Evolutionary conservation across 2,888 invertebrate genomes (phyloP), one percentile per base, ranked within the genome.

Genomic region (Cosmopolites sordidus): DNA sequence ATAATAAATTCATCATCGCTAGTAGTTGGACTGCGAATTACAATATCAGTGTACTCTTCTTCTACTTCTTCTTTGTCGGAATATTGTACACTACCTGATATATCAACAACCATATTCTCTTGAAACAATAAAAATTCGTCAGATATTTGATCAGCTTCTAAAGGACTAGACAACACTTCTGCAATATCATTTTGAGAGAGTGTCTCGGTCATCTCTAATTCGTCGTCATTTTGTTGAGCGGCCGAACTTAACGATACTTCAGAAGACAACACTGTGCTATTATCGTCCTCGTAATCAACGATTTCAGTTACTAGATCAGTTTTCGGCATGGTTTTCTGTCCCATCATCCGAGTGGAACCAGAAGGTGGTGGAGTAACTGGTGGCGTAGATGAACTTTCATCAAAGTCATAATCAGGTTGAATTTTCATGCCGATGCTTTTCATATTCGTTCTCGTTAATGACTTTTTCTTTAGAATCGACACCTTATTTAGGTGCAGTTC

Each of bases 111-210:
- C 66, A 79, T 79, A 43, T 82, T 83, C 0, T 81, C 76, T 1
- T 83, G 79, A 63, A 83, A 85, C 1, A 85, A 66, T 6, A 84
- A 77, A 63, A 82, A 85, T 58, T 84, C 83, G 58, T 83, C 82
- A 3, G 79, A 75, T 59, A 79, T 79, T 62, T 72, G 72, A 57
- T 79, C 79, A 0, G 78, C 72, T 62, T 82, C 83, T 16, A 81
- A 70, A 0, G 81, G 79, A 46, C 83, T 81, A 0, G 83, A 80
- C 17, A 84, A 80, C 1, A 80, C 81, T 39, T 83, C 82, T 1
- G 72, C 74, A 12, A 80, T 65, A 62, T 79, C 79, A 1, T 75
- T 74, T 52, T 78, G 77, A 0, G 77, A 76, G 54, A 79, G 78
- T 17, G 78, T 77, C 60, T 80, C 79, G 40, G 80, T 79, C 1